Base-by-base conservation (phyloP, 2,797 vertebrate species). In the Decapterus maruadsi region DNA sequence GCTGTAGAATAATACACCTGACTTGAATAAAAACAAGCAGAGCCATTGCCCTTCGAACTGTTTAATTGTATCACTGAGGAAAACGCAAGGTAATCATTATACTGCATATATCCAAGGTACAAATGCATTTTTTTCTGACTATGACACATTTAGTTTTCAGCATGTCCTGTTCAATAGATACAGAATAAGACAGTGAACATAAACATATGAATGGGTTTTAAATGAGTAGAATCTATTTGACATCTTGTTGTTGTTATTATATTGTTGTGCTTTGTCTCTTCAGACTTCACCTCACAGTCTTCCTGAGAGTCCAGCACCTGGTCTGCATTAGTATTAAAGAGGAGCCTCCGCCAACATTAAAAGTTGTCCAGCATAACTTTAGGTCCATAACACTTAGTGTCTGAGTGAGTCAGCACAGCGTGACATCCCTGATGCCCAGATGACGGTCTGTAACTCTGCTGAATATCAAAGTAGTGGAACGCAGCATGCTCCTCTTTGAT, bases 381-480 rank as follows among this genome's bases (percentile, higher is more conserved):
- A 36, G 7, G 51, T 43, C 70, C 53, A 6, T 36, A 66, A 20
- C 76, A 76, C 55, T 85, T 68, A 74, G 65, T 22, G 36, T 59
- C 70, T 48, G 80, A 78, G 73, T 80, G 76, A 83, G 68, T 68
- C 73, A 66, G 82, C 68, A 57, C 59, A 20, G 29, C 2, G 26
- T 66, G 78, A 78, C 68, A 75, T 69, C 61, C 29, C 36, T 9
- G 54, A 72, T 70, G 40, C 82, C 54, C 58, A n/a, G 72, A 72
- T 72, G 72, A 71, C 62, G 56, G 53, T 75, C 64, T 54, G 54
- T 8, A 70, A 58, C n/a, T 56, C 67, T 19, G 75, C 29, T 70
- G 83, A 80, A 84, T 72, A 84, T 84, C 77, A 81, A 78, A 80
- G 69, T 60, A 36, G 56, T 3, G 38, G 42, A 74, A 75, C 51